Evolutionary conservation across 1,140 invertebrate species (phyloP), one percentile per base, ranked within the genome.

Genomic region (Hesperophylax magnus): DNA sequence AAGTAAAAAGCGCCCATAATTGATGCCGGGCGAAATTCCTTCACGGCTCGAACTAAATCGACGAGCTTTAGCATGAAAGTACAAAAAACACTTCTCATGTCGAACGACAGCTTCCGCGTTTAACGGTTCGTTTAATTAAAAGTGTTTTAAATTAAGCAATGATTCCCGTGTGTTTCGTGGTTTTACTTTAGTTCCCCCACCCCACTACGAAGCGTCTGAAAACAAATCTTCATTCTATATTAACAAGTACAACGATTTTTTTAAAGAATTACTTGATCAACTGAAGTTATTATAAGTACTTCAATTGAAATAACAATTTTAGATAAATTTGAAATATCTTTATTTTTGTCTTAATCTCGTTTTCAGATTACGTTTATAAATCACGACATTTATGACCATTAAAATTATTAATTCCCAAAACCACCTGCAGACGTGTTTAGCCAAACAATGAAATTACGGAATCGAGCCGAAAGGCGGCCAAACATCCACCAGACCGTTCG

Each of bases 1-100:
- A 76, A 80, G 82, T 75, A 78, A 80, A 83, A 83, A 83, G 47
- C 75, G 69, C 67, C 61, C 58, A 60, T 72, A 83, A 83, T 83
- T 80, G 82, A 83, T 82, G 81, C 81, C 61, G 61, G 80, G 34
- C 58, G 61, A 79, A 79, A 82, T 82, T 82, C 77, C 81, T 56
- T 60, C 53, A 61, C 52, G 56, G 77, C 80, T 54, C 47, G 69
- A 72, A 72, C 47, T 53, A 72, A 72, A 72, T 72, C 69, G 69
- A 72, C 69, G 20, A 20, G 47, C 27, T 72, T 72, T 31, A 72
- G 15, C 8, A 17, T 53, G 47, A 53, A 72, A 72, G 69, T 72
- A 72, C 67, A n/a, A 18, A 58, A 15, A 72, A 72, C 69, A 72
- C 69, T 72, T 72, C 69, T 72, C 47, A 20, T 72, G 69, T 72